A percentile compares a stretch with the other conserved stretches of the same genome.
Evolutionary conservation across 92 coral and sea anemone species (phyloP).

Genomic region (Parazoanthus swiftii): DNA sequence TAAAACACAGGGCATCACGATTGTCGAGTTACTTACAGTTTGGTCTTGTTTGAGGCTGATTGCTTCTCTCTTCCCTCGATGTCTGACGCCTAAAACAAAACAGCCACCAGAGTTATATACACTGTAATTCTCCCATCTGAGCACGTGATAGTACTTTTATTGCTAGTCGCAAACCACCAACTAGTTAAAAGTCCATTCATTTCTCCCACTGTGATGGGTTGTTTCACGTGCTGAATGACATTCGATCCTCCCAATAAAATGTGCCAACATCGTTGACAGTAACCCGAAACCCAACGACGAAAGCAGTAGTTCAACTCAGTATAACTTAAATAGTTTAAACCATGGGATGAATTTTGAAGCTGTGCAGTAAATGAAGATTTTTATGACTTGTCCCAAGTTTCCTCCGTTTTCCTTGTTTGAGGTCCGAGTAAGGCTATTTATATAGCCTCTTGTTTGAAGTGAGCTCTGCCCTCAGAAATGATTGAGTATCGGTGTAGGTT

Average conservation of each 20-base stretch:
- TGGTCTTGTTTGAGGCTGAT: conserved; percentile 18
- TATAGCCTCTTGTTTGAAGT: too few species aligned
- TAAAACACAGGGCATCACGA: neutral
- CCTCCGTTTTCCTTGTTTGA: too few species aligned
- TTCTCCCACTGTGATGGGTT: neutral
- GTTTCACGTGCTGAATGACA: neutral
- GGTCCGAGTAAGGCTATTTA: too few species aligned
- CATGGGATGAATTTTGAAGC: neutral
- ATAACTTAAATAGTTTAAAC: neutral
- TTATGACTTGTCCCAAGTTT: too few species aligned
- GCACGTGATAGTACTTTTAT: too few species aligned
- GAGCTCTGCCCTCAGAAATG: too few species aligned
- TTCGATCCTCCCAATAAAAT: neutral
- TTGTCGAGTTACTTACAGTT: neutral
- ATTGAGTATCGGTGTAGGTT: too few species aligned
- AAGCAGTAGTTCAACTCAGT: neutral
- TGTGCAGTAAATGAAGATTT: too few species aligned
- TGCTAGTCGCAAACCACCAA: neutral
- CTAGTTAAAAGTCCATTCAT: too few species aligned
- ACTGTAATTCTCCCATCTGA: neutral
- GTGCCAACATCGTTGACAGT: neutral
- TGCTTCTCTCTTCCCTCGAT: conserved; percentile 47
- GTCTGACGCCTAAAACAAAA: conserved; percentile 29
- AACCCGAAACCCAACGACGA: neutral
- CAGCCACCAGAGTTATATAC: neutral